Conservation (phyloP, 2,113 vertebrate species). For the Hypocryptadius cinnamomeus region DNA sequence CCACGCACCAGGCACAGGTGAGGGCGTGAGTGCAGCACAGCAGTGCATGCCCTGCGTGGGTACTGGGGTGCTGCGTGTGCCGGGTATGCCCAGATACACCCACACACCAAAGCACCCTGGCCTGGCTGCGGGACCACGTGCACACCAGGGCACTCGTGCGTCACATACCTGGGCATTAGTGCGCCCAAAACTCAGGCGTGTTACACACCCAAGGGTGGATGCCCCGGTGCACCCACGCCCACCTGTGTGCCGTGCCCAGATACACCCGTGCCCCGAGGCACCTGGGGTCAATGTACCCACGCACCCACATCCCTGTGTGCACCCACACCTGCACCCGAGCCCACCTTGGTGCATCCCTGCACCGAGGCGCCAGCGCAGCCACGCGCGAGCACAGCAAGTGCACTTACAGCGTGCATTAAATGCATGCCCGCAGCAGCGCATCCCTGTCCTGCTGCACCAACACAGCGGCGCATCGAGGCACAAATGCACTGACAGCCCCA, state of each 20-base stretch:
- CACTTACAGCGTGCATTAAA: background rate
- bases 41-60: fast-evolving
- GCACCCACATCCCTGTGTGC: background rate
- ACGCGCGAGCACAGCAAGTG: too few species aligned
- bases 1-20: fast-evolving
- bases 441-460: background rate
- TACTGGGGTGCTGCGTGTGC: fast-evolving
- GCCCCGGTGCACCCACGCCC: fast-evolving
- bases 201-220: fast-evolving
- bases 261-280: too few species aligned
- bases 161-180: fast-evolving
- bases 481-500: background rate
- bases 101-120: background rate
- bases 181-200: fast-evolving
- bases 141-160: too few species aligned
- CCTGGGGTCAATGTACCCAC: fast-evolving
- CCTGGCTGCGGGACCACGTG: fast-evolving
- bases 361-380: background rate
- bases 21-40: fast-evolving
- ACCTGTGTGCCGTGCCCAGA: background rate
- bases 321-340: background rate
- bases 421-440: background rate
- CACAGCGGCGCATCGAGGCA: background rate
- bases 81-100: fast-evolving
- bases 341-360: background rate